These are phyloP conservation scores for Mercenaria mercenaria DNA, from an alignment of 1,140 invertebrate species.

Conservation along the genomic window DNA sequence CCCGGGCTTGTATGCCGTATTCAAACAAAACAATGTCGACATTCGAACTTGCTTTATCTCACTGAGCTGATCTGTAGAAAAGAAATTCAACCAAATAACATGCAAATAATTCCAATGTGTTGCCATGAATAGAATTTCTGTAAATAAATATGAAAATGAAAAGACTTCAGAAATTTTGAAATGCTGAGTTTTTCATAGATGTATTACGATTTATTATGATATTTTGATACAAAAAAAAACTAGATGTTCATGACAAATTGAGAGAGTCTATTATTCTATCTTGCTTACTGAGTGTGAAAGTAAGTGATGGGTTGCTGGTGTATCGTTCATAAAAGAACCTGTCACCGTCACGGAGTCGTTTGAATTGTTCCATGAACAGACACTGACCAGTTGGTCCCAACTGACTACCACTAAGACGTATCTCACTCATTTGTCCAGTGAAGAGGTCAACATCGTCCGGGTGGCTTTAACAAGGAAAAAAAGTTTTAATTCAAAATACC, in stretches of 20 bases:
- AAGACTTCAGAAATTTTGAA: neutral
- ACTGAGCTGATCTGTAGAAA: conserved; percentile 91
- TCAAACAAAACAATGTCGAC: conserved; percentile 91
- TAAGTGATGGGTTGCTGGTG: conserved; percentile 80
- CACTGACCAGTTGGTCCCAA: conserved; percentile 98
- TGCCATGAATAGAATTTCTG: too few relatives aligned
- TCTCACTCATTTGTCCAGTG: conserved; percentile 90
- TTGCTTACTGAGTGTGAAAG: conserved; percentile 59
- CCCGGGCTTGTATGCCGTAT: neutral
- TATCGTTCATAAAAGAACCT: conserved; percentile 98
- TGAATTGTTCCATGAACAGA: conserved; percentile 97
- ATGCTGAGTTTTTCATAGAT: too few relatives aligned
- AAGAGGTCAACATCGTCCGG: conserved; percentile 78
- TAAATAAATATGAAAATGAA: too few relatives aligned
- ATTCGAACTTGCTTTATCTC: conserved; percentile 93
- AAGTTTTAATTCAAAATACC: too few relatives aligned
- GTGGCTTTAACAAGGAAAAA: conserved; percentile 77
- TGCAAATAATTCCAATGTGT: too few relatives aligned
- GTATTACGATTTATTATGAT: too few relatives aligned
- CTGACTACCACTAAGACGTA: conserved; percentile 92
- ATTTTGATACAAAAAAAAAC: too few relatives aligned
- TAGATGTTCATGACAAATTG: too few relatives aligned
- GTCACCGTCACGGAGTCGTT: conserved; percentile 95
- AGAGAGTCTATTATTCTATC: too few relatives aligned
- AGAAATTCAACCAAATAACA: too few relatives aligned